These are phyloP conservation scores for Trissolcus basalis DNA, from an alignment of 1,140 invertebrate genomes.

Conservation along the genomic window DNA sequence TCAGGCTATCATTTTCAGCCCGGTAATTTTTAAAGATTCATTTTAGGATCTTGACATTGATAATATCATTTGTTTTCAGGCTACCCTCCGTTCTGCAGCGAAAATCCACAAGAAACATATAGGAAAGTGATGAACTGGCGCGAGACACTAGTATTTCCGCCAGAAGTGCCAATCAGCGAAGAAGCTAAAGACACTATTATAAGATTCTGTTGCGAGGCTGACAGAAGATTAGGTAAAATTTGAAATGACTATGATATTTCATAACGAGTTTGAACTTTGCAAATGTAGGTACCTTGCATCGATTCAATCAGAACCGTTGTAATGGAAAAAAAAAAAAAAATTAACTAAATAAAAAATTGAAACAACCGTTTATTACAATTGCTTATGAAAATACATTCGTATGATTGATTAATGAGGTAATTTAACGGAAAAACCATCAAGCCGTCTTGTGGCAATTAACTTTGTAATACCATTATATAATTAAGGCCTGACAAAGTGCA, in stretches of 20 bases:
- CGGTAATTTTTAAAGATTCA: not conserved
- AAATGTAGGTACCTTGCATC: too few relatives aligned
- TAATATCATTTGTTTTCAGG: slow-evolving; percentile 76
- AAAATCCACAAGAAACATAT: slow-evolving; percentile 99
- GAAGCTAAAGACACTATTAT: slow-evolving; percentile 91
- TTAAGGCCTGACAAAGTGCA: too few relatives aligned
- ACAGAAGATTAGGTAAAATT: slow-evolving; percentile 81
- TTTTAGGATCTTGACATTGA: not conserved
- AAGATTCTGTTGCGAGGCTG: slow-evolving; percentile 96
- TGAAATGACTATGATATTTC: too few relatives aligned
- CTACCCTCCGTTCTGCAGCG: slow-evolving; percentile 99
- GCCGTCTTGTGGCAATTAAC: too few relatives aligned
- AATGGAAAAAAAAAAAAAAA: too few relatives aligned
- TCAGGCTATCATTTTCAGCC: not conserved
- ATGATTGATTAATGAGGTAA: too few relatives aligned
- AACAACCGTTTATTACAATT: not conserved
- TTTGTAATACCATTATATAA: too few relatives aligned
- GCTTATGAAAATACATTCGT: too few relatives aligned
- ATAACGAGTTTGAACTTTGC: too few relatives aligned
- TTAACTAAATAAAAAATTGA: too few relatives aligned
- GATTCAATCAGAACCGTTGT: too few relatives aligned
- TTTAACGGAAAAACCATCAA: too few relatives aligned
- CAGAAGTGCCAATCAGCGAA: slow-evolving; percentile 98
- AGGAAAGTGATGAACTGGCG: slow-evolving; percentile 99
- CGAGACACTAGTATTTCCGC: slow-evolving; percentile 97